phyloP scores from a whole-genome alignment of 2,113 vertebrate species.

The Melospiza melodia region DNA sequence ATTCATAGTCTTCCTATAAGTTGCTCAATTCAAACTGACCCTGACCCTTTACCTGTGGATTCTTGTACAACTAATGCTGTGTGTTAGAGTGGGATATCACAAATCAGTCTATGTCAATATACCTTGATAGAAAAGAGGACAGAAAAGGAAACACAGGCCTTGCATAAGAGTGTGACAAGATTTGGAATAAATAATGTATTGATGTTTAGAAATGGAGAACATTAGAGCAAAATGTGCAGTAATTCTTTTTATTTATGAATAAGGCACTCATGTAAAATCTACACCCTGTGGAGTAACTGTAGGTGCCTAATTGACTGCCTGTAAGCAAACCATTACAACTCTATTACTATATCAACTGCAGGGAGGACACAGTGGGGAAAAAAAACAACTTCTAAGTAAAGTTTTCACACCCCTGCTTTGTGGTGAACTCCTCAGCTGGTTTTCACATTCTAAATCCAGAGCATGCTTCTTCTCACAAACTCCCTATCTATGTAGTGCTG shows the following conservation, averaged over 20 bases:
- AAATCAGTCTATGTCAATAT: neutral
- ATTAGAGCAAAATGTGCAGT: neutral
- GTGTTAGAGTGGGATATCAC: neutral
- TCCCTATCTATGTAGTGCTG: neutral
- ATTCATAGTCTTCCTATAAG: neutral
- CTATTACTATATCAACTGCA: constrained; percentile 46
- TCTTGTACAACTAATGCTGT: neutral
- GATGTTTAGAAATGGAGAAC: neutral
- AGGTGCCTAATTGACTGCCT: constrained; percentile 72
- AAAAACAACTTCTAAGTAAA: constrained; percentile 70
- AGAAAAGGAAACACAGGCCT: neutral
- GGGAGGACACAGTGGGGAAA: constrained; percentile 39
- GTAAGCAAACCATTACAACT: constrained; percentile 67
- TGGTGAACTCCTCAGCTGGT: constrained; percentile 25
- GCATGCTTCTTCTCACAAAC: neutral
- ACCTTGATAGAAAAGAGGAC: neutral
- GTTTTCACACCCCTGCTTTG: constrained; percentile 52
- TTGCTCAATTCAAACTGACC: neutral
- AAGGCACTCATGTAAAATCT: constrained; percentile 60
- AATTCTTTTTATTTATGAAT: constrained; percentile 69
- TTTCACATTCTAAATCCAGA: constrained; percentile 30
- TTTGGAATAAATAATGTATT: neutral
- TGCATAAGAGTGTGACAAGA: neutral
- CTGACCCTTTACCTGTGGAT: neutral
- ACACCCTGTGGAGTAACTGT: constrained; percentile 64